Evolutionary conservation across 2,888 invertebrate species (phyloP).

Genomic region (Cynaeus angustus): DNA sequence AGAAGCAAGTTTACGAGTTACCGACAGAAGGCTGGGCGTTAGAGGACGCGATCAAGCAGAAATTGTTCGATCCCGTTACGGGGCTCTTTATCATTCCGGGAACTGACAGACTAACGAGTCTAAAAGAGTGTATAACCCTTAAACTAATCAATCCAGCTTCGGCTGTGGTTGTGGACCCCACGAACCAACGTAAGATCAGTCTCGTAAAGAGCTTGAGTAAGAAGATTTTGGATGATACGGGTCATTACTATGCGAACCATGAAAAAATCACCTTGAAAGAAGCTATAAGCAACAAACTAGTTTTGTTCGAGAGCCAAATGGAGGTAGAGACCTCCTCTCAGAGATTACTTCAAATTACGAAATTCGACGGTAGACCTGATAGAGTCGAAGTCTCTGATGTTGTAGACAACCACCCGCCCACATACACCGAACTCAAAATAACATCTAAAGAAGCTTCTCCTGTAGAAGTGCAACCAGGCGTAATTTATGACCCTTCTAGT

Average conservation of each 20-base stretch:
- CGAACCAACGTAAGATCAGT: constrained; percentile 79
- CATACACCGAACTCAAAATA: constrained; percentile 72
- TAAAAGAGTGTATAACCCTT: constrained; percentile 90
- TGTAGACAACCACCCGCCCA: constrained; percentile 71
- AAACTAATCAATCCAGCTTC: constrained; percentile 90
- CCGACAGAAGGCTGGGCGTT: constrained; percentile 90
- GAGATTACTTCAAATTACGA: constrained; percentile 82
- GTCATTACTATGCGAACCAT: constrained; percentile 78
- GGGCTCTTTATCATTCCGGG: constrained; percentile 91
- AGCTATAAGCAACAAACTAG: constrained; percentile 79
- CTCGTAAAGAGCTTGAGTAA: constrained; percentile 85
- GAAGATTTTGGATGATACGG: constrained; percentile 84
- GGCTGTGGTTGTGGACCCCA: constrained; percentile 86
- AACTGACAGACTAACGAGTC: constrained; percentile 87
- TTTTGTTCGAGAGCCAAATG: constrained; percentile 76
- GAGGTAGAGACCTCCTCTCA: constrained; percentile 74
- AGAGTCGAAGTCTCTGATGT: constrained; percentile 80
- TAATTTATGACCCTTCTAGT: constrained; percentile 86
- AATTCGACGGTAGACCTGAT: constrained; percentile 81
- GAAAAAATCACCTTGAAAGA: constrained; percentile 81
- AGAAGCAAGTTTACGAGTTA: constrained; percentile 83
- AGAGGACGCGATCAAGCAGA: constrained; percentile 87
- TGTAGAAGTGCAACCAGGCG: constrained; percentile 81
- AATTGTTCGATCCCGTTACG: constrained; percentile 86
- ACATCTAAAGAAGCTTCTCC: constrained; percentile 76